These are phyloP conservation scores for Aromia moschata DNA, from an alignment of 2,888 invertebrate genomes.

Conservation along the genomic window DNA sequence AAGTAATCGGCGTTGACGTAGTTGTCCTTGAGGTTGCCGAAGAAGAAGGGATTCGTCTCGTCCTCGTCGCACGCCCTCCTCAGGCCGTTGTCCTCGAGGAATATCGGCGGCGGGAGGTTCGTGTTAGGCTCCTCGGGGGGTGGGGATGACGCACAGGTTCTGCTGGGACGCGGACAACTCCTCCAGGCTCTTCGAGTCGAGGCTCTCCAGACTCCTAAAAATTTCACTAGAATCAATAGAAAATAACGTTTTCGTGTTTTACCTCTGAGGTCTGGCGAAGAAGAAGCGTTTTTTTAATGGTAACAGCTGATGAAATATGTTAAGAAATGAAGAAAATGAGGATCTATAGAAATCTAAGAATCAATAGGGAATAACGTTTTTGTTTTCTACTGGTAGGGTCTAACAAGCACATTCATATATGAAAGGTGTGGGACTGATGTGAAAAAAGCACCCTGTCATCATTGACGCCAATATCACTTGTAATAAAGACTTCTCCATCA, in stretches of 20 bases:
- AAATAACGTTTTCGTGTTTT: not conserved
- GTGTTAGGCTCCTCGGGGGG: conserved; percentile 6
- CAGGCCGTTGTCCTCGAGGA: conserved; percentile 20
- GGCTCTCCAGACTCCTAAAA: conserved; percentile 56
- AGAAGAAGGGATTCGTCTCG: conserved; percentile 56
- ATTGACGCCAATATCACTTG: too few species aligned
- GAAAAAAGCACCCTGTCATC: too few species aligned
- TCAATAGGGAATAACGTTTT: too few species aligned
- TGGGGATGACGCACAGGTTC: conserved; percentile 43
- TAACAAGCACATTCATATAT: too few species aligned
- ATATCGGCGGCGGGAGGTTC: conserved; percentile 26
- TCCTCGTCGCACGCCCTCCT: conserved; percentile 19
- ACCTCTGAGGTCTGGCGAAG: not conserved
- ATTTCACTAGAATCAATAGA: conserved; percentile 15
- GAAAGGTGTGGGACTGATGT: too few species aligned
- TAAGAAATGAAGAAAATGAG: too few species aligned
- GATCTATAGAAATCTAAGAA: too few species aligned
- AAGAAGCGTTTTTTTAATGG: conserved; percentile 1
- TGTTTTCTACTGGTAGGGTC: too few species aligned
- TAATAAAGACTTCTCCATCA: too few species aligned
- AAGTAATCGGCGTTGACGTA: conserved; percentile 54
- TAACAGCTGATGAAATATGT: too few species aligned
- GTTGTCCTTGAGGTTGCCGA: conserved; percentile 52
- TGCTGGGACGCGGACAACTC: conserved; percentile 49
- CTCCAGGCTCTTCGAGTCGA: conserved; percentile 50